Evolutionary conservation across 35 echinoderm and acorn worm genomes (phyloP).

Genomic region (Hemicentrotus pulcherrimus): DNA sequence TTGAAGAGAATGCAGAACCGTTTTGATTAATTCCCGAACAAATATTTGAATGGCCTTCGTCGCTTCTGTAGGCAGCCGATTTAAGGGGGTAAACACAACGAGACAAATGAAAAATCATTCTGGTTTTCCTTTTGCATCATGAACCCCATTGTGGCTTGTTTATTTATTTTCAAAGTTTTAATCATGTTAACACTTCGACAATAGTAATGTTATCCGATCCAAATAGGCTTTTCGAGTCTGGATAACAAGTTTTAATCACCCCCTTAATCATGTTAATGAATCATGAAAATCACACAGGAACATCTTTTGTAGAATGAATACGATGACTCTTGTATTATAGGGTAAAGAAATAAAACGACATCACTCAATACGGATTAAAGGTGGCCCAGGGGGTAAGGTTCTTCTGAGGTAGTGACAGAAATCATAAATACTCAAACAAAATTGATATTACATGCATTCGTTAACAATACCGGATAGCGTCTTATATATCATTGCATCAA

Average conservation of each 20-base stretch:
- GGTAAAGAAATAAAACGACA: not conserved
- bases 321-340: not conserved
- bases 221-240: not conserved
- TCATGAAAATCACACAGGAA: not conserved
- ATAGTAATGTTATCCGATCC: no score
- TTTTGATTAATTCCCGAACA: not conserved
- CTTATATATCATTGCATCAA: not conserved
- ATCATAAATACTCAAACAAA: not conserved
- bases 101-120: not conserved
- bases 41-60: not conserved
- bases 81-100: not conserved
- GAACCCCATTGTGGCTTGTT: not conserved
- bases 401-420: not conserved
- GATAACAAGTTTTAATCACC: not conserved
- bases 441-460: not conserved
- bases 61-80: not conserved
- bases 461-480: not conserved
- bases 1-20: not conserved
- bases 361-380: not conserved
- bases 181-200: not conserved
- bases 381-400: not conserved
- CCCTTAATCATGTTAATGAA: not conserved
- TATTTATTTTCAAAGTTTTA: not conserved
- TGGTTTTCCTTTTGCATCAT: not conserved
- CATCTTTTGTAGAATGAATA: not conserved